Evolutionary conservation across 2,797 vertebrate species (phyloP).

Genomic region (Sphaeramia orbicularis): DNA sequence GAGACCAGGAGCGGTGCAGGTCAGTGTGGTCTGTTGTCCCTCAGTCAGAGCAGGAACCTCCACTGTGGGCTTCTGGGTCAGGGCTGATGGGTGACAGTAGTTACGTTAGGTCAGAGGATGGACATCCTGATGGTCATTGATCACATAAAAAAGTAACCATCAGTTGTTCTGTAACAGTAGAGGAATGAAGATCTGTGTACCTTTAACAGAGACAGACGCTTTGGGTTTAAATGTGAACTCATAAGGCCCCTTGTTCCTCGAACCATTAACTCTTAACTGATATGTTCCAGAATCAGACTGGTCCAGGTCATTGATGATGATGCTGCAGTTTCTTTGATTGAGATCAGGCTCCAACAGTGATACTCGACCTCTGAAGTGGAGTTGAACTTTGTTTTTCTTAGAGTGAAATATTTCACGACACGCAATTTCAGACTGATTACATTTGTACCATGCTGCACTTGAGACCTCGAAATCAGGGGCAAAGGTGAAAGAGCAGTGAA

Average conservation of each 20-base stretch:
- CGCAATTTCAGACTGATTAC: rapidly evolving
- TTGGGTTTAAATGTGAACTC: rapidly evolving
- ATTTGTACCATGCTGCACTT: slow-evolving; percentile 46
- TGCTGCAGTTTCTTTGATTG: slow-evolving; percentile 37
- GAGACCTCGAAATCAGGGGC: rapidly evolving
- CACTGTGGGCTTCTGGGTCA: slow-evolving; percentile 53
- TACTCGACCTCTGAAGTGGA: slow-evolving; percentile 5
- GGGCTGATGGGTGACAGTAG: slow-evolving; percentile 22
- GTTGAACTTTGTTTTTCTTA: background rate
- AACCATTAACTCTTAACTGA: slow-evolving; percentile 28
- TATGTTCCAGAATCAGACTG: slow-evolving; percentile 58
- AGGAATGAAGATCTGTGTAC: slow-evolving; percentile 34
- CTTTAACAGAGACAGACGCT: slow-evolving; percentile 28
- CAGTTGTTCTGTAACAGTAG: no score
- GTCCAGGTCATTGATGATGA: slow-evolving; percentile 51
- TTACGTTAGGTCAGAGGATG: background rate
- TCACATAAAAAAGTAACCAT: no score
- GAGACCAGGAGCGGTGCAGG: slow-evolving; percentile 67
- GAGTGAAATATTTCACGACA: slow-evolving; percentile 23
- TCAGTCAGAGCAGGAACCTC: slow-evolving; percentile 46
- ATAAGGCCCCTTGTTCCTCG: rapidly evolving
- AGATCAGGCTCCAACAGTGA: slow-evolving; percentile 29
- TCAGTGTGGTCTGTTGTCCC: slow-evolving; percentile 53
- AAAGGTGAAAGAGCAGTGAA: slow-evolving; percentile 42
- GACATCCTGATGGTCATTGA: no score